Evolutionary conservation across 2,888 invertebrate species (phyloP).

Genomic region (Leucophora obtusa): DNA sequence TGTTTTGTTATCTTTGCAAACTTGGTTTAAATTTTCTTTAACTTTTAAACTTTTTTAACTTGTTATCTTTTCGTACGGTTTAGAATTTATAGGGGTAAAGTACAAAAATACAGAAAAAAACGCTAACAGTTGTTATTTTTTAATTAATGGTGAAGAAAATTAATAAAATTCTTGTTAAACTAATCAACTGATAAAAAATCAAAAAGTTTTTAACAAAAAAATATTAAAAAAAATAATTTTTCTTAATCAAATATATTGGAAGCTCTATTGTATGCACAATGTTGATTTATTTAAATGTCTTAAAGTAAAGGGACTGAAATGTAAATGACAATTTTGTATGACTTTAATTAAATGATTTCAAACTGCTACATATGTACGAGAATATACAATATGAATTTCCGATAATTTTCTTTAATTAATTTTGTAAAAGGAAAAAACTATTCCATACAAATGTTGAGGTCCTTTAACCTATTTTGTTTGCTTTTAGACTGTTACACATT

Average conservation of each 20-base stretch:
- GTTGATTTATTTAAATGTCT: too few relatives aligned
- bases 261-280: too few relatives aligned
- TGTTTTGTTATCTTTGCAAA: constrained; percentile 12
- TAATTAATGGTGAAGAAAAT: constrained; percentile 32
- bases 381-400: too few relatives aligned
- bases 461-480: too few relatives aligned
- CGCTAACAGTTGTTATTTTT: constrained; percentile 38
- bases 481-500: too few relatives aligned
- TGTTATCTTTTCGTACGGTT: constrained; percentile 12
- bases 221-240: neutral
- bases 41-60: constrained; percentile 39
- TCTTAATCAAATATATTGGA: neutral
- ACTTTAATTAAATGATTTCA: too few relatives aligned
- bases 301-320: too few relatives aligned
- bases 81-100: neutral
- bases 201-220: constrained; percentile 23
- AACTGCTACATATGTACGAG: too few relatives aligned
- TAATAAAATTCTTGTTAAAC: constrained; percentile 16
- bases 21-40: constrained; percentile 18
- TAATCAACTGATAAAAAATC: constrained; percentile 30
- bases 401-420: too few relatives aligned
- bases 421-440: too few relatives aligned
- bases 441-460: too few relatives aligned
- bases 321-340: too few relatives aligned
- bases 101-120: neutral